These are phyloP conservation scores for Eueremaeus valkanovi DNA, from an alignment of 2,888 invertebrate genomes.

Conservation along the genomic window DNA sequence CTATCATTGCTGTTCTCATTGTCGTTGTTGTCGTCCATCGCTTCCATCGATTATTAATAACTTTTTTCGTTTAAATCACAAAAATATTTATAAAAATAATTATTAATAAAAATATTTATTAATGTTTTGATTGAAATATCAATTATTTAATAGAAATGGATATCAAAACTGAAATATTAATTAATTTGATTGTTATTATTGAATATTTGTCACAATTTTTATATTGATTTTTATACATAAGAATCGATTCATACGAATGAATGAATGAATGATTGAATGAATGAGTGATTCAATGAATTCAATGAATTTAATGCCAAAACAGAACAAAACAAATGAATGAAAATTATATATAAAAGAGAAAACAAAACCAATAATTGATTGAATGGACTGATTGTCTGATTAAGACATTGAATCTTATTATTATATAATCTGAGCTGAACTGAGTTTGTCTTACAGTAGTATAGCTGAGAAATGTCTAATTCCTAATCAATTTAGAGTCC, in stretches of 20 bases:
- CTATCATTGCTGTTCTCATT: slow-evolving; percentile 1
- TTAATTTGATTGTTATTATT: not conserved
- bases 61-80: not conserved
- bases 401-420: not conserved
- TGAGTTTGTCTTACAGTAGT: too few species aligned
- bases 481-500: slow-evolving; percentile 29
- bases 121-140: not conserved
- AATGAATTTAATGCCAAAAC: not conserved
- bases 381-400: not conserved
- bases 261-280: not conserved
- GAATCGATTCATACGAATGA: too few species aligned
- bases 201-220: slow-evolving; percentile 2
- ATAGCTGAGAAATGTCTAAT: slow-evolving; percentile 1
- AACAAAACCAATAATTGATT: not conserved
- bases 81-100: not conserved
- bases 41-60: not conserved
- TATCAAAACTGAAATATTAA: not conserved
- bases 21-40: slow-evolving; percentile 24
- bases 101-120: not conserved
- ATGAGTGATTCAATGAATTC: slow-evolving; percentile 6
- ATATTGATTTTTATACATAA: not conserved
- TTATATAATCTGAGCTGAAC: not conserved
- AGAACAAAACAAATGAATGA: not conserved
- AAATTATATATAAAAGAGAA: not conserved
- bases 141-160: not conserved